Conservation (phyloP, 2,888 invertebrate species). For the Rhodophaea formosa region DNA sequence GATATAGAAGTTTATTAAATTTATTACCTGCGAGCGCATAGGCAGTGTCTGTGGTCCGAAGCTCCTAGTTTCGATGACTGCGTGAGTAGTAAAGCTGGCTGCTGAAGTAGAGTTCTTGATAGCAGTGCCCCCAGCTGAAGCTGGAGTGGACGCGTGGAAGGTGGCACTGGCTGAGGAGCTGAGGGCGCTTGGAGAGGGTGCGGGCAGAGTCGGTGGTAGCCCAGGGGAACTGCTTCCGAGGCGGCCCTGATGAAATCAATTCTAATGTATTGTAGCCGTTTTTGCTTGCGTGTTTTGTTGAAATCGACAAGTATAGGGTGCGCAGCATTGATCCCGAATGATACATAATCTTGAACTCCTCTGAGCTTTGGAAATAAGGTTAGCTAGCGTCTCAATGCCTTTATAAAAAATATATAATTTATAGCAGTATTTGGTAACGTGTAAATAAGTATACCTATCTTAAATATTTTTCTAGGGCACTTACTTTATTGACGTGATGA, state of each 20-base stretch:
- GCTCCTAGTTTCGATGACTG: slow-evolving; percentile 71
- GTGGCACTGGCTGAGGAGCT: slow-evolving; percentile 84
- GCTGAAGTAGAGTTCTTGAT: slow-evolving; percentile 82
- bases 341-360: no score
- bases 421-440: no score
- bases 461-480: slow-evolving; percentile 37
- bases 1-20: slow-evolving; percentile 2
- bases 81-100: slow-evolving; percentile 79
- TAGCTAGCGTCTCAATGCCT: no score
- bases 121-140: slow-evolving; percentile 56
- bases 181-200: slow-evolving; percentile 84
- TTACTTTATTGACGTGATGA: slow-evolving; percentile 70
- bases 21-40: slow-evolving; percentile 69
- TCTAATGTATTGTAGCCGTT: not conserved
- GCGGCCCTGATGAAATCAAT: slow-evolving; percentile 53
- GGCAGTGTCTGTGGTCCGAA: slow-evolving; percentile 76
- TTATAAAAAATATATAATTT: no score
- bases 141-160: slow-evolving; percentile 71
- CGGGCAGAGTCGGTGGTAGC: slow-evolving; percentile 87
- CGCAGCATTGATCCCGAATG: no score
- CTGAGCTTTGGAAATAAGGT: no score
- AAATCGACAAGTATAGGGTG: no score
- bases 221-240: slow-evolving; percentile 79
- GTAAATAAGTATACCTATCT: no score
- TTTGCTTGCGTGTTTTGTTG: no score